phyloP scores from a whole-genome alignment of 2,797 vertebrate genomes.

The Dryobates pubescens region DNA sequence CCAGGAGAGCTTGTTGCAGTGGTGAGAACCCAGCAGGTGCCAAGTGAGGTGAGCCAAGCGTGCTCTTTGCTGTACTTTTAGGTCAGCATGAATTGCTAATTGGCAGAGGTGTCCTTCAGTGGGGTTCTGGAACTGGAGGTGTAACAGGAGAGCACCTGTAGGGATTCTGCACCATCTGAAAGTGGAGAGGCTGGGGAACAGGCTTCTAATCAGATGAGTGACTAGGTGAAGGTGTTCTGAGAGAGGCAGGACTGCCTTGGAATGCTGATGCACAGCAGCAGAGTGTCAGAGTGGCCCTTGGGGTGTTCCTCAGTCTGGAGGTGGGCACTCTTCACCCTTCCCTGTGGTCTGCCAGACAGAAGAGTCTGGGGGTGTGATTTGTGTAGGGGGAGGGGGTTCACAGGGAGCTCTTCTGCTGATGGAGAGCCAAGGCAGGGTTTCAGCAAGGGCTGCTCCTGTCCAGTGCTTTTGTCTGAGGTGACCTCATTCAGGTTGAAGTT shows the following conservation, averaged over 20 bases:
- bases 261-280: not conserved
- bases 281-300: not conserved
- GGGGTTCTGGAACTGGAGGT: not conserved
- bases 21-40: not conserved
- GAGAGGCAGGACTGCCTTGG: not conserved
- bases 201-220: not conserved
- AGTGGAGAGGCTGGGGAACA: not conserved
- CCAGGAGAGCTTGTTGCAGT: not conserved
- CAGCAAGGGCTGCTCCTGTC: not conserved
- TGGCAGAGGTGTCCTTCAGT: not conserved
- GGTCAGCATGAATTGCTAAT: not conserved
- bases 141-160: not conserved
- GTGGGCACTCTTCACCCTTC: not conserved
- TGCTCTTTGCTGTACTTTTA: not conserved
- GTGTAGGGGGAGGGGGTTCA: not conserved
- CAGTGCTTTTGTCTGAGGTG: not conserved
- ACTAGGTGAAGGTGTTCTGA: not conserved
- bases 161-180: not conserved
- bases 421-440: not conserved
- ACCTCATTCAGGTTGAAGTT: not conserved
- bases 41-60: not conserved
- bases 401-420: not conserved
- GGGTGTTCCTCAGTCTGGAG: not conserved
- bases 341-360: not conserved
- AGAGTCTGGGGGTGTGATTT: fast-evolving